Base-by-base conservation (phyloP, 2,113 vertebrate species). In the Sialia sialis region DNA sequence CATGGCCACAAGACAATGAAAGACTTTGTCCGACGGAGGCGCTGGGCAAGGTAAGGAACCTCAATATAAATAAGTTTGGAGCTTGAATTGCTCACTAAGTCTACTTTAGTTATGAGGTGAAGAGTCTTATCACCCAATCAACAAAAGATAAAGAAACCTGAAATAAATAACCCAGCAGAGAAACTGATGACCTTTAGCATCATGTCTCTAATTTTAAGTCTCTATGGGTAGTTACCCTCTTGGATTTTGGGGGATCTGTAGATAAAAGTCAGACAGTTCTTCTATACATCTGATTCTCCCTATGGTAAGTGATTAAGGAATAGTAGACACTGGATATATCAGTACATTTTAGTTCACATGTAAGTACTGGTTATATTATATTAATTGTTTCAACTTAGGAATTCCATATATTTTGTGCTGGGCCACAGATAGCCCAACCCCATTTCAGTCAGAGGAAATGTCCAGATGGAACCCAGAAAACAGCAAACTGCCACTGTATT, bases 1-100 rank as follows among this genome's bases (percentile, higher is more conserved):
- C 99, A 99, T 1, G 98, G 99, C 30, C 97, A 99, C 97, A 99
- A 99, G 98, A 99, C 99, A 52, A 98, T 99, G 96, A 99, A 99
- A 97, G 99, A 99, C 96, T 99, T 99, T 91, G 99, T 99, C 32
- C 97, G 99, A 77, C 98, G 99, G 90, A 98, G 99, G 94, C 98
- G 99, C 88, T 99, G 99, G 99, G 98, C 98, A 93, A 99, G 99
- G 99, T 99, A 97, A 96, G 86, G 46, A 54, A 21, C 32, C 27
- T 23, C 64, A 21, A 36, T 34, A 25, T 1, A 69, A 52, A 9
- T 27, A 30, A 58, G n/a, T 55, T 79, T 67, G 73, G 52, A 84
- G n/a, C 8, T 62, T 19, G 16, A 68, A 54, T 23, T 68, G 64
- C 67, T 94, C 56, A 54, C 32, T 43, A 10, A 41, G 34, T 62